Evolutionary conservation across 2,888 invertebrate genomes (phyloP), one percentile per base, ranked within the genome.

Genomic region (Melangyna quadrimaculata): DNA sequence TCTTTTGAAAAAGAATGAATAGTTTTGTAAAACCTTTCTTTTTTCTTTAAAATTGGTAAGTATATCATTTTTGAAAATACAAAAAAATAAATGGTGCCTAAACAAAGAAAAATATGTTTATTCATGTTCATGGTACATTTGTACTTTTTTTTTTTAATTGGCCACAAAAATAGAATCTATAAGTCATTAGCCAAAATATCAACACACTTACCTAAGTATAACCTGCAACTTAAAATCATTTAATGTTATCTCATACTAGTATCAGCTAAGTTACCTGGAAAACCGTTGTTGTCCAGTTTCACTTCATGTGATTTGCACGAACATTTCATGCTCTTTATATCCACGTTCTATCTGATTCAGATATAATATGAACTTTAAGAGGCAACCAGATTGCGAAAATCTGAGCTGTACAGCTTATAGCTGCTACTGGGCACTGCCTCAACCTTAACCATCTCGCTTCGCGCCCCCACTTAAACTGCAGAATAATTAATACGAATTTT

Each of bases 401-500:
- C 37, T 53, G 40, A 70, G 19, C 27, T 40, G 14, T 69, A 45
- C 22, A 51, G 2, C 43, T n/a, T 40, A 37, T n/a, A 37, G n/a
- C n/a, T n/a, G n/a, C n/a, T n/a, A n/a, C n/a, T n/a, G n/a, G n/a
- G n/a, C 3, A 14, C 9, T 17, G 35, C 10, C 6, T 32, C 19
- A 51, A 67, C 10, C 6, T 32, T 14, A 51, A 67, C 27, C 37
- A 37, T 37, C 35, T n/a, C 17, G 53, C 53, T 24, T 37, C 35
- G n/a, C 63, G 70, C 70, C 51, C 51, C 37, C 55, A 55, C 70
- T 70, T 70, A 55, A 24, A 37, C 48, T 27, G 67, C 63, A 72
- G 61, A 71, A 79, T 84, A 84, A 84, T 84, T 84, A 84, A 84
- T 72, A 79, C 84, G 79, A 79, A 65, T 70, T 70, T 35, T 48